Conservation (phyloP, 2,113 vertebrate genomes). For the Cheirogaleus medius region DNA sequence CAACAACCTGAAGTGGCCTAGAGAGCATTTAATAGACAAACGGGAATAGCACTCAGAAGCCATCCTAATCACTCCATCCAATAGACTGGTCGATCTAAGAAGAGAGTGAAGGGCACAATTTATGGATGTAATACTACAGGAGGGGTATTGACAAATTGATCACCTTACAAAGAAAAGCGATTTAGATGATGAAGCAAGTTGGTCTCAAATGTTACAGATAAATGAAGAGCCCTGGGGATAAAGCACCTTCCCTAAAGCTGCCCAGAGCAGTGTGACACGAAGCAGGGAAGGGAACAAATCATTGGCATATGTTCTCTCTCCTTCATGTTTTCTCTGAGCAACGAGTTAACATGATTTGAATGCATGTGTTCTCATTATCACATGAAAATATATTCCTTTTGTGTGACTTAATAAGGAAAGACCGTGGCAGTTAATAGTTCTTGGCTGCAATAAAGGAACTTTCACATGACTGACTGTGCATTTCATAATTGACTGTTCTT, state of each 20-base stretch:
- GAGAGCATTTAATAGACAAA: constrained; percentile 17
- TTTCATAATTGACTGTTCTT: constrained; percentile 37
- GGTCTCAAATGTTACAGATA: constrained; percentile 8
- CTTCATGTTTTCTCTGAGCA: constrained; percentile 15
- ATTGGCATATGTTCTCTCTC: constrained; percentile 45
- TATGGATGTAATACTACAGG: constrained; percentile 4
- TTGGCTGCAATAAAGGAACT: constrained; percentile 42
- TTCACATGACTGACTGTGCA: constrained; percentile 50
- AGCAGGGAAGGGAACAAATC: constrained; percentile 54
- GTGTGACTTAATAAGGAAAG: constrained; percentile 29
- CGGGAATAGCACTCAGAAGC: constrained; percentile 1
- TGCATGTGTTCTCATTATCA: not conserved
- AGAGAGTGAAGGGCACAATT: not conserved
- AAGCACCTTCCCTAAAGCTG: constrained; percentile 17
- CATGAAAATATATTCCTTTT: constrained; percentile 31
- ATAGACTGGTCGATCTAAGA: not conserved
- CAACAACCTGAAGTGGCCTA: not conserved
- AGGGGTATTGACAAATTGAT: constrained; percentile 48
- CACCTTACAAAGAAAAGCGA: not conserved
- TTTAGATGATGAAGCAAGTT: constrained; percentile 37
- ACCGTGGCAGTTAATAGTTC: constrained; percentile 19
- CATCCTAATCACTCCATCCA: constrained; percentile 14
- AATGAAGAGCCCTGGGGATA: not conserved
- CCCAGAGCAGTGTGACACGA: constrained; percentile 19
- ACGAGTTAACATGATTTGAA: constrained; percentile 29